Percentiles rank a stretch among this genome's conserved stretches.
These are phyloP conservation scores for Aricia artaxerxes DNA, from an alignment of 2,888 invertebrate species.

Conservation along the genomic window DNA sequence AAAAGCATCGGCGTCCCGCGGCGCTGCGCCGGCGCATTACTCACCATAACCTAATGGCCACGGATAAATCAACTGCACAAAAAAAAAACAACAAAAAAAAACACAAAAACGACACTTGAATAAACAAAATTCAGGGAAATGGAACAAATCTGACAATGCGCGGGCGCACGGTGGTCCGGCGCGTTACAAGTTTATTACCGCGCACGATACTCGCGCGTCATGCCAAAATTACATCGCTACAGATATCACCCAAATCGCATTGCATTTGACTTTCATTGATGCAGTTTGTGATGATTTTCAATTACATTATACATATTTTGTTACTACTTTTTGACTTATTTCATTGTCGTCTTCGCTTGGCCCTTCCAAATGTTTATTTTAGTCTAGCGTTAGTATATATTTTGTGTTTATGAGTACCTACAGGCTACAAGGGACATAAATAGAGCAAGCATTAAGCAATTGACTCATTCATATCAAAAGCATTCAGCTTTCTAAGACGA, in stretches of 20 bases:
- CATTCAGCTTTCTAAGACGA: neutral
- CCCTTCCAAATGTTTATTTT: neutral
- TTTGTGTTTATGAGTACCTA: neutral
- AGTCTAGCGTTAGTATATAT: neutral
- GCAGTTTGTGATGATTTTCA: too few species aligned
- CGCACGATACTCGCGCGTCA: neutral
- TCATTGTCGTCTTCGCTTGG: neutral
- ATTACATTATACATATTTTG: too few species aligned
- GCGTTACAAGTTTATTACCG: slow-evolving; percentile 29
- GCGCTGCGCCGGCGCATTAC: slow-evolving; percentile 69
- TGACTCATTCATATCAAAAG: neutral
- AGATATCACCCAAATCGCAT: neutral
- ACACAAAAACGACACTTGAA: slow-evolving; percentile 62
- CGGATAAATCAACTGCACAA: slow-evolving; percentile 75
- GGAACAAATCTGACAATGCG: slow-evolving; percentile 74
- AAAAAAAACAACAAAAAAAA: slow-evolving; percentile 55
- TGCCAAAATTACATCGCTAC: neutral
- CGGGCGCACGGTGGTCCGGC: slow-evolving; percentile 54
- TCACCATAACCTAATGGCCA: slow-evolving; percentile 77
- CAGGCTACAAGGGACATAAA: neutral
- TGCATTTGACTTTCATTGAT: neutral
- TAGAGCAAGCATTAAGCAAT: neutral
- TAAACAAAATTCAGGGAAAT: slow-evolving; percentile 79
- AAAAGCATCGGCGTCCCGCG: slow-evolving; percentile 71
- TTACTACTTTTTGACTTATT: neutral